phyloP scores from a whole-genome alignment of 2,113 vertebrate species.

The Canis aureus region DNA sequence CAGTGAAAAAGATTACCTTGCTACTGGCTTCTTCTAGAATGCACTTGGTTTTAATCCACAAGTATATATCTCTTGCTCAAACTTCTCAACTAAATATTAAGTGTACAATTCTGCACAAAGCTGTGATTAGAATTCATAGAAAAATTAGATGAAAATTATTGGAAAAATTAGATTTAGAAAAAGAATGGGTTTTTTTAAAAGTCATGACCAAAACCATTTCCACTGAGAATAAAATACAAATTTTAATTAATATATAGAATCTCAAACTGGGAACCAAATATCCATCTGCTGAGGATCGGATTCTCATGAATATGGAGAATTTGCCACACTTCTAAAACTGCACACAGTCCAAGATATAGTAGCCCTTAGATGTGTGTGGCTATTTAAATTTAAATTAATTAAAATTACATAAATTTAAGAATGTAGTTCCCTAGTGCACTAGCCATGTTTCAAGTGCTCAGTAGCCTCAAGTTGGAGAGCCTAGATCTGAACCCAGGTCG shows the following conservation, averaged over 20 bases:
- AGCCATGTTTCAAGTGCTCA: not conserved
- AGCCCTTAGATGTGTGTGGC: not conserved
- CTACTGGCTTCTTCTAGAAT: not conserved
- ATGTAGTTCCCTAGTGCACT: not conserved
- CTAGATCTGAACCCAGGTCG: not conserved
- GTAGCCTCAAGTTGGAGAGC: not conserved
- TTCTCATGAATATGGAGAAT: conserved; percentile 13
- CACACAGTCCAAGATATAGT: not conserved
- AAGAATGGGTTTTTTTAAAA: not conserved
- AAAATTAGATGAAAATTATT: not conserved
- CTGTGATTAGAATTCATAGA: conserved; percentile 1
- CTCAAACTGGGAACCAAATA: not conserved
- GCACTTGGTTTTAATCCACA: not conserved
- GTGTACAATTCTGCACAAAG: not conserved
- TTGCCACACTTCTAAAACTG: not conserved
- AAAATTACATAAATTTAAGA: not conserved
- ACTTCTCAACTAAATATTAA: not conserved
- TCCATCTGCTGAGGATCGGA: not conserved
- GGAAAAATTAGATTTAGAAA: not conserved
- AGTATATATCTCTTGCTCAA: not conserved
- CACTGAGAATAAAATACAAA: not conserved
- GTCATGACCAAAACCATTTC: not conserved
- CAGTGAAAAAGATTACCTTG: not conserved
- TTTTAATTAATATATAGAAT: conserved; percentile 48
- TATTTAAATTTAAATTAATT: conserved; percentile 31